These are phyloP conservation scores for Astur gentilis DNA, from an alignment of 2,113 vertebrate genomes.

Conservation along the genomic window DNA sequence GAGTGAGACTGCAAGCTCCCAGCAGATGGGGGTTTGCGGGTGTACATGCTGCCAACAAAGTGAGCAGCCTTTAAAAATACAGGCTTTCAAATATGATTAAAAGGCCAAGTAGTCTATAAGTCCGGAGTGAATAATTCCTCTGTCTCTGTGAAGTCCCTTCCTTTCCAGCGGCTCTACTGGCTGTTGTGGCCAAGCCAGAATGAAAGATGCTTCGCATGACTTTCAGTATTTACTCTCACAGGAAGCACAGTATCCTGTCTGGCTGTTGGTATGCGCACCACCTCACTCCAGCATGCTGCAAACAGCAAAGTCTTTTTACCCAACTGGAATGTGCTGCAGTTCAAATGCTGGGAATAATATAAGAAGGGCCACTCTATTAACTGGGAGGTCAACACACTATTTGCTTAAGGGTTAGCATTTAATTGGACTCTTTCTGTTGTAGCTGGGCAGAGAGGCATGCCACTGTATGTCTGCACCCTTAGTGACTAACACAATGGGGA, in stretches of 20 bases:
- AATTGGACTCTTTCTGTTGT: neutral
- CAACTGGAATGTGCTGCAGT: conserved; percentile 42
- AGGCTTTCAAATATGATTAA: neutral
- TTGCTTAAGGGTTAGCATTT: neutral
- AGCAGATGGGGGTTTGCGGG: neutral
- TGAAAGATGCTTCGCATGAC: conserved; percentile 52
- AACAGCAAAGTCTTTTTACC: conserved; percentile 69
- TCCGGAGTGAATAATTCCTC: conserved; percentile 16
- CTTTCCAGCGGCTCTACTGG: neutral
- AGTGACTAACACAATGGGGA: fast-evolving
- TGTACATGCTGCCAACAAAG: neutral
- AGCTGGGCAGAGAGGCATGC: neutral
- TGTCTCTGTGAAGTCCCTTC: conserved; percentile 27
- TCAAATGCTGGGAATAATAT: conserved; percentile 30
- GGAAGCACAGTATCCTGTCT: conserved; percentile 85
- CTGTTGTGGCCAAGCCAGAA: conserved; percentile 7
- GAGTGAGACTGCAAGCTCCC: neutral
- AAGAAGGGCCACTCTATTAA: conserved; percentile 2
- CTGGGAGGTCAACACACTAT: neutral
- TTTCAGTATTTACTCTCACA: conserved; percentile 69
- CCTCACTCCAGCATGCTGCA: conserved; percentile 70
- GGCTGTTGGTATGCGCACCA: conserved; percentile 68
- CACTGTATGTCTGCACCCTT: fast-evolving
- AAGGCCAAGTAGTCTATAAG: conserved; percentile 13
- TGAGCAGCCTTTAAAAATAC: neutral